phyloP scores from a whole-genome alignment of 2,888 invertebrate species.

The Miltochrista miniata region DNA sequence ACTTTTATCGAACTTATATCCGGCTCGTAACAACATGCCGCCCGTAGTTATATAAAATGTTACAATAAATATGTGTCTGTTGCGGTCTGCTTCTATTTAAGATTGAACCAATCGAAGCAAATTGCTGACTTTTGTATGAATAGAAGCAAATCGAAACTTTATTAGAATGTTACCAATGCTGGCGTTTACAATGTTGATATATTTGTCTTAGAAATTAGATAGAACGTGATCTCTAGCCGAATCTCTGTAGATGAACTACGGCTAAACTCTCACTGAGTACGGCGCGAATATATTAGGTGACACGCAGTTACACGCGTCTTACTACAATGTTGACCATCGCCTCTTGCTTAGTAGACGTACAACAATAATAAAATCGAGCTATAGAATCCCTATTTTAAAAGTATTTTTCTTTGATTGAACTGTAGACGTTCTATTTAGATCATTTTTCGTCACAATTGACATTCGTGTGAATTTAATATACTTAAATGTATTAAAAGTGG shows the following conservation, averaged over 20 bases:
- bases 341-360: slow-evolving; percentile 51
- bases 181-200: slow-evolving; percentile 30
- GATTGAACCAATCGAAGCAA: slow-evolving; percentile 3
- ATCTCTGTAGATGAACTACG: too few relatives aligned
- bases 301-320: slow-evolving; percentile 16
- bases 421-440: slow-evolving; percentile 27
- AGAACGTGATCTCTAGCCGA: slow-evolving; percentile 46
- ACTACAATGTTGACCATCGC: slow-evolving; percentile 21
- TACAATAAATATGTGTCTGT: slow-evolving; percentile 4
- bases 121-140: slow-evolving; percentile 12
- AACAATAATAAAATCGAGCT: slow-evolving; percentile 19
- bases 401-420: slow-evolving; percentile 15
- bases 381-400: slow-evolving; percentile 16
- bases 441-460: slow-evolving; percentile 27
- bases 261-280: slow-evolving; percentile 16
- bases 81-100: slow-evolving; percentile 20
- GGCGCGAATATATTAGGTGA: slow-evolving; percentile 13
- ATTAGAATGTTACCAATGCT: slow-evolving; percentile 21
- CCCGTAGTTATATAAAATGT: slow-evolving; percentile 15
- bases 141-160: slow-evolving; percentile 9
- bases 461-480: slow-evolving; percentile 55
- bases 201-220: slow-evolving; percentile 42
- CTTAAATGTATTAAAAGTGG: slow-evolving; percentile 54
- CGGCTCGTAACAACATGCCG: slow-evolving; percentile 1
- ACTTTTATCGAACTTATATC: slow-evolving; percentile 12